These are phyloP conservation scores for pig (Sus scrofa) DNA, from an alignment of 2,113 vertebrate species.

Conservation along the genomic window DNA sequence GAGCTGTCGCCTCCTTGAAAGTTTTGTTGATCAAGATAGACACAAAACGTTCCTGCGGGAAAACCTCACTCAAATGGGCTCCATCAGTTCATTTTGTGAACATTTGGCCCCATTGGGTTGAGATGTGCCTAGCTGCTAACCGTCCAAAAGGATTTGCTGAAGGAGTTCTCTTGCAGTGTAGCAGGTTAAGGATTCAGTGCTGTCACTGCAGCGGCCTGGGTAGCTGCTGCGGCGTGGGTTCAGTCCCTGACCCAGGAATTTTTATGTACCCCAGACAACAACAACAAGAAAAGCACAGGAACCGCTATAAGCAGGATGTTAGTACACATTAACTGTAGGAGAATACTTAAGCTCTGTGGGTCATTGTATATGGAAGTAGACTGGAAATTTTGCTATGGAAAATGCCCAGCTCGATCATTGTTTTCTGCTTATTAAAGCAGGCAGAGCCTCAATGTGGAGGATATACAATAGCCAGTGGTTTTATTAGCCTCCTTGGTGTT, in stretches of 20 bases:
- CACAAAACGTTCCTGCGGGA: background rate
- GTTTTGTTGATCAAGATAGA: background rate
- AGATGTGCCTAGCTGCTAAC: background rate
- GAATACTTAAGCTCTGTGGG: slow-evolving; percentile 15
- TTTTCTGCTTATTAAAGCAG: slow-evolving; percentile 2
- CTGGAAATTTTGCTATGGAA: slow-evolving; percentile 24
- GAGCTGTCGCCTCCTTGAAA: background rate
- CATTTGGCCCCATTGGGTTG: background rate
- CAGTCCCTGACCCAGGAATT: too few species aligned
- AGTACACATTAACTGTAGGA: background rate
- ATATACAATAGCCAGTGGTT: background rate
- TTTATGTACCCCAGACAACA: too few species aligned
- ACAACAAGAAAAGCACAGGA: too few species aligned
- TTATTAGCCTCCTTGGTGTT: background rate
- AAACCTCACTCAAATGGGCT: background rate
- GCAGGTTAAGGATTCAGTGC: too few species aligned
- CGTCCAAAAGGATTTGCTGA: too few species aligned
- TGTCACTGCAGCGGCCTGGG: too few species aligned
- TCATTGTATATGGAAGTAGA: slow-evolving; percentile 1
- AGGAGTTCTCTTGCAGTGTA: too few species aligned
- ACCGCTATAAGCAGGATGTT: background rate
- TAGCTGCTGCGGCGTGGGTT: too few species aligned
- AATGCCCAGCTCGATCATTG: background rate
- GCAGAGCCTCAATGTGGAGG: background rate
- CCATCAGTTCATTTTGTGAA: background rate